phyloP scores from a whole-genome alignment of 2,797 vertebrate genomes.

The Phrynocephalus vlangalii region DNA sequence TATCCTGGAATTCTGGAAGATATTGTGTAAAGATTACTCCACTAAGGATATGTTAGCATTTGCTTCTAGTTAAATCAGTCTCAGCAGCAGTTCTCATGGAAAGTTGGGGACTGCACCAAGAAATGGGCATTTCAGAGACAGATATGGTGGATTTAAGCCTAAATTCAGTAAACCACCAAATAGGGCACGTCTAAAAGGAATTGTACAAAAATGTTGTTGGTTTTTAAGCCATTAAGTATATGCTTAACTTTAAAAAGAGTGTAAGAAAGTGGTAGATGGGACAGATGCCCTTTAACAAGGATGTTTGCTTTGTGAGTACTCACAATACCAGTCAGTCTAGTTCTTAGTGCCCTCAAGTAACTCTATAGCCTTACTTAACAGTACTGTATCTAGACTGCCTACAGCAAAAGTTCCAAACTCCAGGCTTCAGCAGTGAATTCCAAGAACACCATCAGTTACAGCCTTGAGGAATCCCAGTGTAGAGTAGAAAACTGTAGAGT shows the following conservation, averaged over 20 bases:
- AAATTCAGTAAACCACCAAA: slow-evolving; percentile 13
- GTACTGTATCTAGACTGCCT: not conserved
- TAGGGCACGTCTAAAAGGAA: not conserved
- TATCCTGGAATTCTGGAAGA: not conserved
- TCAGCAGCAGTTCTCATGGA: not conserved
- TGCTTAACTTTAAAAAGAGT: not conserved
- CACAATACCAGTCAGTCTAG: slow-evolving; percentile 26
- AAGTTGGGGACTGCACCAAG: not conserved
- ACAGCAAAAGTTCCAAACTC: slow-evolving; percentile 1
- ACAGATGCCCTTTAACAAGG: slow-evolving; percentile 2
- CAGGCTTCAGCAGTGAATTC: slow-evolving; percentile 9
- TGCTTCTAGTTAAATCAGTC: not conserved
- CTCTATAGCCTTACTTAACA: not conserved
- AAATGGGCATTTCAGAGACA: not conserved
- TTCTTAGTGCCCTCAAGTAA: slow-evolving; percentile 21
- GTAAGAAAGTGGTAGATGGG: not conserved
- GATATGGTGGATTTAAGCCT: slow-evolving; percentile 10
- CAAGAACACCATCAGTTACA: slow-evolving; percentile 7
- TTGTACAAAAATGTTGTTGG: not conserved
- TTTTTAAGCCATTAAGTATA: not conserved
- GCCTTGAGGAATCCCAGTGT: not conserved
- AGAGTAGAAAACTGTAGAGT: too few species aligned
- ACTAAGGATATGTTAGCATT: not conserved
- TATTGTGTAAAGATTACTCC: not conserved
- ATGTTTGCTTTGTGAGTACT: slow-evolving; percentile 3